These are phyloP conservation scores for Eretmocerus hayati DNA, from an alignment of 2,888 invertebrate genomes.

Conservation along the genomic window DNA sequence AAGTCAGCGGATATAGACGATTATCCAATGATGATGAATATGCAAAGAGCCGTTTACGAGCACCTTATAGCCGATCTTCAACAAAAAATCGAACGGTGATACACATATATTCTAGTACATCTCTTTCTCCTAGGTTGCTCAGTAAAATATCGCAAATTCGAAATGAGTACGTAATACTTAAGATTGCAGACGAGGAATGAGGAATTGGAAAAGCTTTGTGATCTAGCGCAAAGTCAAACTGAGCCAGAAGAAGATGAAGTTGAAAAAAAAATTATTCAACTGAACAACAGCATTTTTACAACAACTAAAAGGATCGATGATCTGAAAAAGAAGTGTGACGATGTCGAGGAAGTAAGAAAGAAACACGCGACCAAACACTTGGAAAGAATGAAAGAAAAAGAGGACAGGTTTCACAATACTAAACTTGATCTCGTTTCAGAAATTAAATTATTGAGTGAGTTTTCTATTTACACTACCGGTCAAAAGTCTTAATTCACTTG, in stretches of 20 bases:
- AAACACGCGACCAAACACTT: slow-evolving; percentile 17
- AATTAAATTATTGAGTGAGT: slow-evolving; percentile 36
- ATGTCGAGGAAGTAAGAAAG: neutral
- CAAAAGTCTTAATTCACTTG: too few species aligned
- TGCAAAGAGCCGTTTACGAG: slow-evolving; percentile 34
- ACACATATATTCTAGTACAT: neutral
- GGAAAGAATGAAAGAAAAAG: neutral
- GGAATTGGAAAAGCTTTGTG: slow-evolving; percentile 17
- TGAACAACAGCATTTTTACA: slow-evolving; percentile 25
- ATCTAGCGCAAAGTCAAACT: slow-evolving; percentile 24
- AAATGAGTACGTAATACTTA: too few species aligned
- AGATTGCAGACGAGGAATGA: slow-evolving; percentile 32
- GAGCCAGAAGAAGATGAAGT: slow-evolving; percentile 26
- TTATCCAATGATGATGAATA: slow-evolving; percentile 30
- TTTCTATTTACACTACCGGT: too few species aligned
- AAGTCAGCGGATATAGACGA: slow-evolving; percentile 11
- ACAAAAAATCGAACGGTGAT: slow-evolving; percentile 31
- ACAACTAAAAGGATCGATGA: slow-evolving; percentile 27
- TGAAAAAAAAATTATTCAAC: slow-evolving; percentile 26
- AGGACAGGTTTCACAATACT: slow-evolving; percentile 26
- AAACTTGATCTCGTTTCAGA: slow-evolving; percentile 28
- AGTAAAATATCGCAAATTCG: too few species aligned
- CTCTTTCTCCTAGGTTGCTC: too few species aligned
- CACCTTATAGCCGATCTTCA: slow-evolving; percentile 28
- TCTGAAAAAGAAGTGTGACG: slow-evolving; percentile 12